Base-by-base conservation (phyloP, 2,113 vertebrate species). In the Grammomys dolichurus region DNA sequence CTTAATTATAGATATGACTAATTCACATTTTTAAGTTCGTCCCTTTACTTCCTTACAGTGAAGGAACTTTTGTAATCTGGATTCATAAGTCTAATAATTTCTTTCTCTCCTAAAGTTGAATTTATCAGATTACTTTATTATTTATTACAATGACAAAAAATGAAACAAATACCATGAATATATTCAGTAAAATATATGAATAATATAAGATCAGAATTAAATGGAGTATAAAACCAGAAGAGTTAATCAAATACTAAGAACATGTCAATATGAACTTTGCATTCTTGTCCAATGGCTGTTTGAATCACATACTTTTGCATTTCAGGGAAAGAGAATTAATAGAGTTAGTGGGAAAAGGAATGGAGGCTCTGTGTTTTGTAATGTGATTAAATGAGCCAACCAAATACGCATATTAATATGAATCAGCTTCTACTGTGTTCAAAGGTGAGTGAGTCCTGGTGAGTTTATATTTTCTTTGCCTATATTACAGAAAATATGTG, bases 401-500 rank as follows among this genome's bases (percentile, higher is more conserved):
- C 76, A 95, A 72, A 63, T 85, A 86, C 31, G 22, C 7, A 4
- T 78, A 73, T 97, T 84, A 95, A 91, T 91, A 94, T 87, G 73
- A 60, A 95, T 94, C 88, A 46, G 20, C 36, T 72, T 93, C 31
- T 51, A 93, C 31, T 92, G 33, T 54, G 84, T 72, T 96, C 58
- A 81, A 95, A 89, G 72, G 33, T 92, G 33, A 20, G 13, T 85
- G 43, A 88, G 5, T 24, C 56, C 12, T 88, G 20, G 10, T 85
- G 46, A 87, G 14, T 75, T 93, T 93, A 60, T 94, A 93, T 84
- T 94, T 93, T 69, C n/a, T 75, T 87, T 84, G 76, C 36, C 58
- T 93, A 73, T 94, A 72, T 84, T 46, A 92, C 24, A 63, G 19
- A 70, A 85, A 87, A 84, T 54, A 11, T 95, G 17, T 94, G 43